Percentiles rank a stretch among this genome's conserved stretches.
Conservation (phyloP, 2,888 invertebrate species). For the Amiota minor region DNA sequence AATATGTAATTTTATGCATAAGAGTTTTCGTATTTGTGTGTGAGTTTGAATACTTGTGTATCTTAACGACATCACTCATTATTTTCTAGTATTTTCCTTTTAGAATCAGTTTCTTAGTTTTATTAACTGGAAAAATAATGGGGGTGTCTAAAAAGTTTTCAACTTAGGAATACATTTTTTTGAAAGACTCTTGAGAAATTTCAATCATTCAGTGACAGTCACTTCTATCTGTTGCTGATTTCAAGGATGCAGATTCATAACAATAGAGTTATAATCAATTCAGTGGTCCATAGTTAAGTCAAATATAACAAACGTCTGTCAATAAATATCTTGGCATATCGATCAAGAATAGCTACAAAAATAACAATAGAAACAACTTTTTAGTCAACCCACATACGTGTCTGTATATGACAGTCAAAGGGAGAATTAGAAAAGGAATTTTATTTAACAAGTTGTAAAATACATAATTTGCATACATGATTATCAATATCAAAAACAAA, state of each 20-base stretch:
- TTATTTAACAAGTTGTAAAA: constrained; percentile 38
- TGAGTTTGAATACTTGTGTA: not conserved
- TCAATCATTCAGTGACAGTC: too few species aligned
- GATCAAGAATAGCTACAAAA: constrained; percentile 1
- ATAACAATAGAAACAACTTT: not conserved
- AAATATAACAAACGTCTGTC: too few species aligned
- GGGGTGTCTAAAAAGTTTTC: too few species aligned
- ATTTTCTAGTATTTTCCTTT: constrained; percentile 42
- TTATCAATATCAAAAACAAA: constrained; percentile 13
- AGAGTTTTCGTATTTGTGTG: constrained; percentile 31
- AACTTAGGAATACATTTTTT: too few species aligned
- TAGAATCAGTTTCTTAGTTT: constrained; percentile 38
- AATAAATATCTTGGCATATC: constrained; percentile 3
- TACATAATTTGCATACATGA: constrained; percentile 43
- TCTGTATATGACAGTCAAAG: too few species aligned
- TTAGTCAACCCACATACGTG: too few species aligned
- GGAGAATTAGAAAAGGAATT: constrained; percentile 27
- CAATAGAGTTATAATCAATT: too few species aligned
- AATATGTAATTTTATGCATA: constrained; percentile 64
- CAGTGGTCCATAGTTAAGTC: too few species aligned
- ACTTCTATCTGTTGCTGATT: too few species aligned
- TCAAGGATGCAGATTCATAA: too few species aligned
- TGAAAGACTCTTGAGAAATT: too few species aligned
- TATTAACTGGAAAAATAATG: not conserved
- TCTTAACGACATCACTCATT: constrained; percentile 47